phyloP scores from a whole-genome alignment of 2,113 vertebrate genomes.

The Xenotilapia leptura region DNA sequence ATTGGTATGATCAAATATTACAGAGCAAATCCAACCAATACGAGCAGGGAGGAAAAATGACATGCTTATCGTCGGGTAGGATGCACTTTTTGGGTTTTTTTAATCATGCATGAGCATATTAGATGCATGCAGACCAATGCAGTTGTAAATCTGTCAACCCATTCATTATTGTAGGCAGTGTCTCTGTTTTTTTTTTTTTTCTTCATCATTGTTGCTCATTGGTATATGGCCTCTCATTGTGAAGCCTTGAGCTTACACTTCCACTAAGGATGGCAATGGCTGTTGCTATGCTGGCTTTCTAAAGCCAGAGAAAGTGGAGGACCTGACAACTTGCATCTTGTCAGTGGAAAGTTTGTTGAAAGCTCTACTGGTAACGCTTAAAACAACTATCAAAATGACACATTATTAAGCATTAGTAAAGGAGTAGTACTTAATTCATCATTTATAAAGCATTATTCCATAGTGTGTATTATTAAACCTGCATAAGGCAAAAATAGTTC shows the following conservation, averaged over 20 bases:
- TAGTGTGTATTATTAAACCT: background rate
- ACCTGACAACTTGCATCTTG: background rate
- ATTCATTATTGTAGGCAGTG: background rate
- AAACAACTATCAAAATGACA: background rate
- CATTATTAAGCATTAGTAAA: background rate
- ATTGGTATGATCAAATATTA: background rate
- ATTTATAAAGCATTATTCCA: background rate
- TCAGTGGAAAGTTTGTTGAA: background rate
- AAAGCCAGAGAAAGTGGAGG: background rate
- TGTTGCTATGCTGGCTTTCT: background rate
- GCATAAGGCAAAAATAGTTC: background rate
- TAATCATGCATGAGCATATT: background rate
- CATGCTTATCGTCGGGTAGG: background rate
- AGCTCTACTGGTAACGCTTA: background rate
- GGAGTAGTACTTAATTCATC: background rate
- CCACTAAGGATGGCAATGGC: background rate
- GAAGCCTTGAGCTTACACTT: background rate
- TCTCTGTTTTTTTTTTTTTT: fast-evolving
- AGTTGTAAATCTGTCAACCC: background rate
- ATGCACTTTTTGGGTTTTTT: fast-evolving
- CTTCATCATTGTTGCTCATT: background rate
- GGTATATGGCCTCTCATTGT: background rate
- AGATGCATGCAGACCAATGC: background rate
- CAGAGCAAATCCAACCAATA: background rate
- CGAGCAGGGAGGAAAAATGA: background rate